Evolutionary conservation across 2,113 vertebrate species (phyloP).

Genomic region (Bombycilla garrulus): DNA sequence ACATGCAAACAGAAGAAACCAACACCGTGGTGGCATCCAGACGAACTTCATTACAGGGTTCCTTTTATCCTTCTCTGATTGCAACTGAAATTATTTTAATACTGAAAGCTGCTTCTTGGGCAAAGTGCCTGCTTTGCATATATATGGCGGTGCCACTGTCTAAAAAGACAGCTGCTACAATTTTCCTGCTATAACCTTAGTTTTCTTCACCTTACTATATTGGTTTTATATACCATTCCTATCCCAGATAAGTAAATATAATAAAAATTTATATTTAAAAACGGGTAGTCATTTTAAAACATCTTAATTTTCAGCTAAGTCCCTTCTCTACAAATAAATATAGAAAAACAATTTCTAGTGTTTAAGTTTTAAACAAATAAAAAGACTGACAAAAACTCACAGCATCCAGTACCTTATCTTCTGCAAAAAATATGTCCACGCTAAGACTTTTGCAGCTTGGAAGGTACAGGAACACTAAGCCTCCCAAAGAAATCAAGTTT

Average conservation of each 20-base stretch:
- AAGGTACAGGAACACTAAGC: neutral
- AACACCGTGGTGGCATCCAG: neutral
- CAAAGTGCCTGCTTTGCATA: neutral
- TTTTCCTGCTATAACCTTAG: neutral
- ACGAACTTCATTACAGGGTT: neutral
- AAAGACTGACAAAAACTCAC: neutral
- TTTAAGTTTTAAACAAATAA: neutral
- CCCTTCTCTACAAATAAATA: neutral
- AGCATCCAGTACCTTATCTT: neutral
- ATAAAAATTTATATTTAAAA: neutral
- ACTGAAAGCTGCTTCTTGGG: neutral
- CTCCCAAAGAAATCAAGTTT: neutral
- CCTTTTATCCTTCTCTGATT: conserved; percentile 4
- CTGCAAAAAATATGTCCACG: neutral
- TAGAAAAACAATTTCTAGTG: neutral
- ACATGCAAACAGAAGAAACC: neutral
- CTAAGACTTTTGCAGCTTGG: neutral
- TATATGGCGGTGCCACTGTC: neutral
- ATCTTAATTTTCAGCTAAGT: neutral
- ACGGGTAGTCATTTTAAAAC: neutral
- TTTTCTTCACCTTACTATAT: neutral
- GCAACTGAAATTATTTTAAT: conserved; percentile 6
- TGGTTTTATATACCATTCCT: neutral
- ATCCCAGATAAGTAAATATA: neutral
- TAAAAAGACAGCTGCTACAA: neutral